Evolutionary conservation across 2,888 invertebrate species (phyloP).

Genomic region (Piscicola geometra): DNA sequence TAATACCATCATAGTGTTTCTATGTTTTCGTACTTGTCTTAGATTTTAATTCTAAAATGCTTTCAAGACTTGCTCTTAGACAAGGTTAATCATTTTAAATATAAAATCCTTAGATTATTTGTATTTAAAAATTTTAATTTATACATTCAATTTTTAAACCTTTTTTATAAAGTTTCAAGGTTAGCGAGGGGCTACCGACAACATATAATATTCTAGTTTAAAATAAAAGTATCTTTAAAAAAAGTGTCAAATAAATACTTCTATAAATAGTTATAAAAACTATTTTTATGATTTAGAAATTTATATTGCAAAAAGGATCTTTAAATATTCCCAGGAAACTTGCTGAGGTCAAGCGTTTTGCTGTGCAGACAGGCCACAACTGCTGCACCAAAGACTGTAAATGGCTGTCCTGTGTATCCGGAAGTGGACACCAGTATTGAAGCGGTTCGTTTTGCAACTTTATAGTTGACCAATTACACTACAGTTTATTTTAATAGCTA

Average conservation of each 20-base stretch:
- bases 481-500: too few relatives aligned
- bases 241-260: background rate
- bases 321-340: background rate
- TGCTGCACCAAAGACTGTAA: background rate
- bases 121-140: background rate
- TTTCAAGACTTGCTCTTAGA: background rate
- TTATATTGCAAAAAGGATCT: too few relatives aligned
- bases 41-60: background rate
- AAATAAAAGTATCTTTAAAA: background rate
- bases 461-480: too few relatives aligned
- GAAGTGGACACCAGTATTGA: constrained; percentile 12
- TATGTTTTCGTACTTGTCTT: constrained; percentile 12
- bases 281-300: background rate
- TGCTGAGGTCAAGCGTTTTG: background rate
- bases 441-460: background rate
- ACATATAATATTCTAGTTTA: background rate
- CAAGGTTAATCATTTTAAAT: background rate
- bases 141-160: too few relatives aligned
- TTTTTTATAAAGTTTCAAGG: background rate
- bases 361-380: background rate
- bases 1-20: too few relatives aligned
- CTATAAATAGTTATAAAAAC: background rate
- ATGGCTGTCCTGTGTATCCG: constrained; percentile 9
- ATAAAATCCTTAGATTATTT: background rate
- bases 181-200: background rate